Evolutionary conservation across 2,797 vertebrate species (phyloP), one percentile per base, ranked within the genome.

Genomic region (Eulemur rubriventer): DNA sequence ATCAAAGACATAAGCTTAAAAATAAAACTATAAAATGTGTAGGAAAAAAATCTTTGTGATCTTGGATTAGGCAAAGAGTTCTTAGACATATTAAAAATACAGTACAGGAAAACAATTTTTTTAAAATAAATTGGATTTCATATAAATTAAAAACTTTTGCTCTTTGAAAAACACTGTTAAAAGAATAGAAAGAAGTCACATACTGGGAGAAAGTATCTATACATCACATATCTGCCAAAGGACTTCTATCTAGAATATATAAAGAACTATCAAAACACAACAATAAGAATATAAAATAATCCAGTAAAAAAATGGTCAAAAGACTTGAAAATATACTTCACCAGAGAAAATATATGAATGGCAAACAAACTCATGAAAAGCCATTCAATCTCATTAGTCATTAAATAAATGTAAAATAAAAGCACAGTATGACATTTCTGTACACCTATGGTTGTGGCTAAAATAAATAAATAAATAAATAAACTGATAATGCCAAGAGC

Each of bases 351-450:
- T 14, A 70, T 6, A 73, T 7, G 9, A 96, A 80, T 79, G n/a
- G 8, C 13, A 89, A 76, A 63, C 7, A 91, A 91, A 2, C 43
- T 61, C n/a, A 52, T 33, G 14, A 90, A 82, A 70, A 80, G 50
- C 87, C 55, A 91, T 5, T 48, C 35, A 61, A 73, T 6, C 55
- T 6, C 17, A 73, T 28, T n/a, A 79, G 7, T 80, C 22, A 73
- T 65, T 73, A 89, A 79, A 17, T 55, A 92, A 86, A 90, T 73
- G 10, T 26, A 73, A 93, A 82, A 55, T 55, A 88, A 91, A 93
- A 83, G 35, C 26, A 83, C 30, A 30, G 4, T 14, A 48, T 30
- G 41, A 69, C 61, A 69, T 30, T 86, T 76, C 3, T 28, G n/a
- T 20, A 85, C 18, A 89, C 33, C 43, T 69, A 70, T 4, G 67